Evolutionary conservation across 2,113 vertebrate genomes (phyloP).

Genomic region (Mesocricetus auratus): DNA sequence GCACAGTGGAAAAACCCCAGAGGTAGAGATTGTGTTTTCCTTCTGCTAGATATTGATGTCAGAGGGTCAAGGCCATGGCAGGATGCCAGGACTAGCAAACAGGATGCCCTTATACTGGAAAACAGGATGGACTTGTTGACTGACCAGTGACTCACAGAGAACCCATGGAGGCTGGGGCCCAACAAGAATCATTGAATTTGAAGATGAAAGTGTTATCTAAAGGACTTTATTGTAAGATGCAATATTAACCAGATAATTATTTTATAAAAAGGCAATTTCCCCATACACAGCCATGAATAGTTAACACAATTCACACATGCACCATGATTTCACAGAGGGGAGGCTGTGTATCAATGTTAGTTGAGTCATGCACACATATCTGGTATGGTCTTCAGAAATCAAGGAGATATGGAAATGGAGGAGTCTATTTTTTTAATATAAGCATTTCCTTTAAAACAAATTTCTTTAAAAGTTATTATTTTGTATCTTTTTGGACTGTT

Average conservation of each 20-base stretch:
- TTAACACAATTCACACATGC: conserved; percentile 23
- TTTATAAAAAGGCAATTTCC: conserved; percentile 28
- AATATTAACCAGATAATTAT: conserved; percentile 22
- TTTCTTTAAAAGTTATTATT: conserved; percentile 16
- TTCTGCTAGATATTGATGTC: too few relatives aligned
- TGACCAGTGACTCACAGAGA: too few relatives aligned
- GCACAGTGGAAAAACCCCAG: too few relatives aligned
- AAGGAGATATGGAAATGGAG: neutral
- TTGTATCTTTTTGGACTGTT: neutral
- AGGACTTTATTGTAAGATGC: neutral
- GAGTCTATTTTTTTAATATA: neutral
- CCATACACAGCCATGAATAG: conserved; percentile 17
- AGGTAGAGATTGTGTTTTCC: too few relatives aligned
- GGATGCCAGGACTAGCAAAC: too few relatives aligned
- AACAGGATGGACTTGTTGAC: too few relatives aligned
- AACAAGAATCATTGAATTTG: too few relatives aligned
- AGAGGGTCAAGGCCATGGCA: too few relatives aligned
- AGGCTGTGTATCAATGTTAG: neutral
- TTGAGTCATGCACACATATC: neutral
- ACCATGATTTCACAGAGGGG: neutral
- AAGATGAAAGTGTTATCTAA: conserved; percentile 20
- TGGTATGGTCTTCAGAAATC: neutral
- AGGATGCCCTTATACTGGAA: too few relatives aligned
- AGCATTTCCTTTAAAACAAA: neutral
- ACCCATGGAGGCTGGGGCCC: too few relatives aligned